Evolutionary conservation across 1,140 invertebrate species (phyloP).

Genomic region (Drosophila suzukii): DNA sequence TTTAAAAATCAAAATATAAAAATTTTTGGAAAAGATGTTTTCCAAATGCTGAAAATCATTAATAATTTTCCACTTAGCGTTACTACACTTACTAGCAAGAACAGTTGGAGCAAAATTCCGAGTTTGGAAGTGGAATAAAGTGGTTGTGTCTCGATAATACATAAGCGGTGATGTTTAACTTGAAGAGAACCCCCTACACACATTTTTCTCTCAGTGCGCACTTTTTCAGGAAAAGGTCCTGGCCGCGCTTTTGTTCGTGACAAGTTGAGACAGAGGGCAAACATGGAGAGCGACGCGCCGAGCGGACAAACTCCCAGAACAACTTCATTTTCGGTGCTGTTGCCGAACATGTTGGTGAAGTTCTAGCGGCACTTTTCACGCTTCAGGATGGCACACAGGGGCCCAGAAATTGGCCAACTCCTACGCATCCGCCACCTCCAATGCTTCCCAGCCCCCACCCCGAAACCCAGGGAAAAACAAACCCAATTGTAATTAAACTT

Average conservation of each 20-base stretch:
- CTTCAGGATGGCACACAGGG: slow-evolving; percentile 28
- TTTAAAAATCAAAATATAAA: too few species aligned
- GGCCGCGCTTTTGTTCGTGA: slow-evolving; percentile 51
- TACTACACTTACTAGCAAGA: too few species aligned
- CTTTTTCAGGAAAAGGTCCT: slow-evolving; percentile 14
- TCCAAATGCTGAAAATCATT: too few species aligned
- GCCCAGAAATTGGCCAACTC: slow-evolving; percentile 34
- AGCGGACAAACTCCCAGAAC: slow-evolving; percentile 46
- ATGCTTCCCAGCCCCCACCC: neutral
- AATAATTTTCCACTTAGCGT: too few species aligned
- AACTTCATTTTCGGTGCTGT: slow-evolving; percentile 42
- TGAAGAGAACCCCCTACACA: too few species aligned
- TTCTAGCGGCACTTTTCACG: slow-evolving; percentile 65
- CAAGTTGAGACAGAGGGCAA: slow-evolving; percentile 71
- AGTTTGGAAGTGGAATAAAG: too few species aligned
- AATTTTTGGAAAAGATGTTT: too few species aligned
- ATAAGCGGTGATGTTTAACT: too few species aligned
- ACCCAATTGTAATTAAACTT: slow-evolving; percentile 56
- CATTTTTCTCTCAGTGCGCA: slow-evolving; percentile 10
- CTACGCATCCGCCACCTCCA: slow-evolving; percentile 13
- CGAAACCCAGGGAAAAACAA: slow-evolving; percentile 10
- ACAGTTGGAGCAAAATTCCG: too few species aligned
- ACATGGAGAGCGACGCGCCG: slow-evolving; percentile 42
- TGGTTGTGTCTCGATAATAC: too few species aligned
- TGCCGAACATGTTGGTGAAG: slow-evolving; percentile 21